A percentile compares a stretch with the other conserved stretches of the same genome.
phyloP scores from a whole-genome alignment of 2,797 vertebrate species.

The Acanthis flammea region DNA sequence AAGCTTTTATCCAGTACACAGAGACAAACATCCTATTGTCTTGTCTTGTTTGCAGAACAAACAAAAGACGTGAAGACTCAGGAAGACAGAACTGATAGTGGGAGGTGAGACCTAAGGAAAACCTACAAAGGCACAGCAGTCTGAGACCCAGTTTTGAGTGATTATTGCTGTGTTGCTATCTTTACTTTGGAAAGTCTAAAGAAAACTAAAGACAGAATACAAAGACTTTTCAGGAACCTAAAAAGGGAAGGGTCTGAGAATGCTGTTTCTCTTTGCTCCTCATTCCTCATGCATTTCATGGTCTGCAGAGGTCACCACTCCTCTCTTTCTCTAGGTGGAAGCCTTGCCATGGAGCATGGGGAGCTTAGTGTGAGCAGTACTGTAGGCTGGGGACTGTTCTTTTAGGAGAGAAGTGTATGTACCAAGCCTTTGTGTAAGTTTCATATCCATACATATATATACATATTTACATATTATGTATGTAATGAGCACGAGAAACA shows the following conservation, averaged over 20 bases:
- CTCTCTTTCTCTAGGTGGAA: not conserved
- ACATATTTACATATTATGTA: fast-evolving
- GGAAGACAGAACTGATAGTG: not conserved
- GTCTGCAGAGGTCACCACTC: not conserved
- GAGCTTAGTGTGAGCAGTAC: not conserved
- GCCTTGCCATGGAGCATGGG: fast-evolving
- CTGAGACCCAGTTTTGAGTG: not conserved
- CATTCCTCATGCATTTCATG: not conserved
- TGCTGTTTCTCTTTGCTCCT: not conserved
- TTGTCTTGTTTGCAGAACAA: not conserved
- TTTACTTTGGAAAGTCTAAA: not conserved
- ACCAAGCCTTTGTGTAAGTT: not conserved
- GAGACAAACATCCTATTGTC: not conserved
- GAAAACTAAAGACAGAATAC: not conserved
- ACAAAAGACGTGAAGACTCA: not conserved
- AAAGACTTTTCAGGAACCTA: not conserved
- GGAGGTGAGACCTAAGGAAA: not conserved
- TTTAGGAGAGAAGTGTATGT: no score
- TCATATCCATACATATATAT: not conserved
- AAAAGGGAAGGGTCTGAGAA: not conserved
- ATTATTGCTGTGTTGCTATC: not conserved
- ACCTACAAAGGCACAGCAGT: not conserved
- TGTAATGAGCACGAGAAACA: not conserved
- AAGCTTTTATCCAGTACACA: not conserved
- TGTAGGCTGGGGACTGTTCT: not conserved